A percentile compares a stretch with the other conserved stretches of the same genome.
Evolutionary conservation across 2,113 vertebrate genomes (phyloP).

Genomic region (Otocyon megalotis): DNA sequence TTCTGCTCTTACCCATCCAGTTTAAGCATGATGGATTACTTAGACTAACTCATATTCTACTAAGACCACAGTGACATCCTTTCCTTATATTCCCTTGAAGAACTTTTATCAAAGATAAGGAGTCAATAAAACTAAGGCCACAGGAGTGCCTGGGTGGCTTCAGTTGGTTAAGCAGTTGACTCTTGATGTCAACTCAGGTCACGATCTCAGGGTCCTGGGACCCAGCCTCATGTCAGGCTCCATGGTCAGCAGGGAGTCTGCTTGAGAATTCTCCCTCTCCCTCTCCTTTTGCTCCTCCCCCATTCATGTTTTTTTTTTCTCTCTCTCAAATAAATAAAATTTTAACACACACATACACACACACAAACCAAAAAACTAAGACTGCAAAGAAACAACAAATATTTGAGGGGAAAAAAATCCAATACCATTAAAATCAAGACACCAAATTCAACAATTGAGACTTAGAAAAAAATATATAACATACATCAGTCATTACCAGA

Average conservation of each 20-base stretch:
- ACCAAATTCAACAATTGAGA: not conserved
- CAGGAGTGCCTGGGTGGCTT: not conserved
- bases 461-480: not conserved
- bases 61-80: not conserved
- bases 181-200: not conserved
- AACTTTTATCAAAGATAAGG: not conserved
- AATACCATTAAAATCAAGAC: not conserved
- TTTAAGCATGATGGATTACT: not conserved
- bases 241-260: not conserved
- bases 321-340: not conserved
- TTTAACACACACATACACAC: no score
- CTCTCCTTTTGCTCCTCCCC: not conserved
- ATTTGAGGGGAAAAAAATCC: not conserved
- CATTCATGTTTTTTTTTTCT: not conserved
- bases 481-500: not conserved
- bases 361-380: not conserved
- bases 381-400: not conserved
- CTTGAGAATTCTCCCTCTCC: not conserved
- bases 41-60: not conserved
- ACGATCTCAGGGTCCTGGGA: not conserved
- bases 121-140: not conserved
- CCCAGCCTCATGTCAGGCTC: not conserved
- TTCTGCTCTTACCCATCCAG: not conserved
- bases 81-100: not conserved
- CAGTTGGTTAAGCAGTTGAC: not conserved